Conservation (phyloP, 2,888 invertebrate species). For the Acheta domesticus region DNA sequence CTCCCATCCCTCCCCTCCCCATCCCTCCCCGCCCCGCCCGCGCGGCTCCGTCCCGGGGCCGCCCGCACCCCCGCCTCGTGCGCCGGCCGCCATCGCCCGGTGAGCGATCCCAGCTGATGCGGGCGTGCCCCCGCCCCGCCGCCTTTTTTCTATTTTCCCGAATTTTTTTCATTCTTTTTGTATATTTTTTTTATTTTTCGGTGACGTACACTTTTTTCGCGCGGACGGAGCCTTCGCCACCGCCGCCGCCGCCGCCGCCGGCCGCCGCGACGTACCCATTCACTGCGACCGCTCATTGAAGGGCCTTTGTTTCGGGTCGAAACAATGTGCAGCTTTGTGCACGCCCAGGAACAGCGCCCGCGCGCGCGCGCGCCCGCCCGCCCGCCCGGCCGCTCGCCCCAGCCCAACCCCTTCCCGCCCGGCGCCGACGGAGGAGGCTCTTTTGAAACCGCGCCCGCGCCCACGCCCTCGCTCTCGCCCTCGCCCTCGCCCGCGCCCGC, state of each 20-base stretch:
- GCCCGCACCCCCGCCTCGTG: too few relatives aligned
- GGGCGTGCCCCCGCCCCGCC: background rate
- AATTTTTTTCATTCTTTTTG: background rate
- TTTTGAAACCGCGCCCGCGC: background rate
- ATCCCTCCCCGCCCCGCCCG: too few relatives aligned
- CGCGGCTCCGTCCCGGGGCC: too few relatives aligned
- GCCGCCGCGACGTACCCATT: too few relatives aligned
- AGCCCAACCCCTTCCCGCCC: too few relatives aligned
- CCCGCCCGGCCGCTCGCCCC: too few relatives aligned
- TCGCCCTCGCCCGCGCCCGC: background rate
- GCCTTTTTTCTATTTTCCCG: background rate
- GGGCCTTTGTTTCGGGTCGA: background rate
- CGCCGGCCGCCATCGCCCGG: too few relatives aligned
- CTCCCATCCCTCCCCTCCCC: too few relatives aligned
- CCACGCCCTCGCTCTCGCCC: background rate
- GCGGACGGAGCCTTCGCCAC: background rate
- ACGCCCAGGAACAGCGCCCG: background rate
- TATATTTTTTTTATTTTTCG: background rate
- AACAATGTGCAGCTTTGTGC: background rate
- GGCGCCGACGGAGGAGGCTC: background rate
- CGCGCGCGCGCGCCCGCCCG: background rate
- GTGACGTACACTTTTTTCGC: constrained; percentile 10
- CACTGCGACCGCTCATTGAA: background rate
- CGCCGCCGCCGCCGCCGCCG: background rate
- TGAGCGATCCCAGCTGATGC: background rate